phyloP scores from a whole-genome alignment of 2,797 vertebrate genomes.

The Pipistrellus kuhlii region DNA sequence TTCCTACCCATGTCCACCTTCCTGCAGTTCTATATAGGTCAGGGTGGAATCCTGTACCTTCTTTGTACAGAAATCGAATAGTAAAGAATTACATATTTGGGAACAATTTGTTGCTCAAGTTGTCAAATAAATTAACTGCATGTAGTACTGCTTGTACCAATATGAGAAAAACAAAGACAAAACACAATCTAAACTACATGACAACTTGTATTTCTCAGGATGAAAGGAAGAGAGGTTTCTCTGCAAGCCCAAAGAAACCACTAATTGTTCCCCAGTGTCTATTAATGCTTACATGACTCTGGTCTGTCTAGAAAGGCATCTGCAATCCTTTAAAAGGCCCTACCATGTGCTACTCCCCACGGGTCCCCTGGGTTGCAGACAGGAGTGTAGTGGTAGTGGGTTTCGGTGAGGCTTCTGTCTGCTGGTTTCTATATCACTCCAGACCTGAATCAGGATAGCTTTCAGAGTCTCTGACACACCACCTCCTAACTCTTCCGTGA shows the following conservation, averaged over 20 bases:
- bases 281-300: too few species aligned
- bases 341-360: neutral
- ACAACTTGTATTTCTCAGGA: neutral
- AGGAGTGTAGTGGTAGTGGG: neutral
- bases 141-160: neutral
- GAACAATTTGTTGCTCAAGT: neutral
- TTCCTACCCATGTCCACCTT: neutral
- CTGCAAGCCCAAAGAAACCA: neutral
- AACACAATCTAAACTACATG: neutral
- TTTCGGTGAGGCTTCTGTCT: neutral
- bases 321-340: neutral
- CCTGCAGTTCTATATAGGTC: neutral
- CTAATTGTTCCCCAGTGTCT: neutral
- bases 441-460: neutral
- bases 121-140: neutral
- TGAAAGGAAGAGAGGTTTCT: neutral
- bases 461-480: neutral
- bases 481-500: neutral
- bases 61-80: neutral
- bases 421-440: neutral
- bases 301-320: neutral
- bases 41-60: neutral
- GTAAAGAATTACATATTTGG: neutral
- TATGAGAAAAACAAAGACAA: neutral
- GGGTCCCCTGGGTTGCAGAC: too few species aligned